A percentile compares a stretch with the other conserved stretches of the same genome.
phyloP scores from a whole-genome alignment of 2,888 invertebrate genomes.

The Dendrolimus pini region DNA sequence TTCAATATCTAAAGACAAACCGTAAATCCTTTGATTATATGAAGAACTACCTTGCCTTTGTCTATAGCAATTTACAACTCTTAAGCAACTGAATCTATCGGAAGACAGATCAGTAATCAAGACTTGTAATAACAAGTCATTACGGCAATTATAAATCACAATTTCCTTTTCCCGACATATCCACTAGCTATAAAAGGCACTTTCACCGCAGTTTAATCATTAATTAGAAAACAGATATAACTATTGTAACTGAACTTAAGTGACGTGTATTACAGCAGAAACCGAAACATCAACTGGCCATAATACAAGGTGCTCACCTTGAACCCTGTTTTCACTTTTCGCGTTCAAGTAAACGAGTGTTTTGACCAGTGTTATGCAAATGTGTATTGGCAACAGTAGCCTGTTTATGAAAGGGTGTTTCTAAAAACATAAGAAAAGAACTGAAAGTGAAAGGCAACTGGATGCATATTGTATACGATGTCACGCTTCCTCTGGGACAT shows the following conservation, averaged over 20 bases:
- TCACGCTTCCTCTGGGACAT: constrained; percentile 58
- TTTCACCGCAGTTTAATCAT: too few relatives aligned
- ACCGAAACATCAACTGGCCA: constrained; percentile 55
- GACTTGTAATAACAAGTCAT: constrained; percentile 2
- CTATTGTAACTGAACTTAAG: constrained; percentile 11
- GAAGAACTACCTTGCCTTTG: too few relatives aligned
- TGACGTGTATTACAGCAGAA: constrained; percentile 56
- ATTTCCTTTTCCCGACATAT: background rate
- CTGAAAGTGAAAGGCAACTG: constrained; percentile 70
- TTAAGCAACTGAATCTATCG: too few relatives aligned
- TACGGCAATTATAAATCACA: background rate
- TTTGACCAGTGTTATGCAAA: constrained; percentile 69
- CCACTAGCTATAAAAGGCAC: too few relatives aligned
- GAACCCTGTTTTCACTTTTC: constrained; percentile 71
- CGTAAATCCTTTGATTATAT: too few relatives aligned
- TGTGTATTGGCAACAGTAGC: constrained; percentile 57
- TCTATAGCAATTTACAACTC: too few relatives aligned
- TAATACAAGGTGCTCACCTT: constrained; percentile 38
- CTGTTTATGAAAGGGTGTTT: constrained; percentile 60
- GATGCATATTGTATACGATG: constrained; percentile 52
- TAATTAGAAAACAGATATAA: background rate
- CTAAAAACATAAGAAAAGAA: constrained; percentile 45
- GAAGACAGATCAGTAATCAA: background rate
- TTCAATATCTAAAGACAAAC: too few relatives aligned
- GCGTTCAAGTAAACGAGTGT: constrained; percentile 54